Conservation (phyloP, 1,140 invertebrate genomes). For the Drosophila azteca region DNA sequence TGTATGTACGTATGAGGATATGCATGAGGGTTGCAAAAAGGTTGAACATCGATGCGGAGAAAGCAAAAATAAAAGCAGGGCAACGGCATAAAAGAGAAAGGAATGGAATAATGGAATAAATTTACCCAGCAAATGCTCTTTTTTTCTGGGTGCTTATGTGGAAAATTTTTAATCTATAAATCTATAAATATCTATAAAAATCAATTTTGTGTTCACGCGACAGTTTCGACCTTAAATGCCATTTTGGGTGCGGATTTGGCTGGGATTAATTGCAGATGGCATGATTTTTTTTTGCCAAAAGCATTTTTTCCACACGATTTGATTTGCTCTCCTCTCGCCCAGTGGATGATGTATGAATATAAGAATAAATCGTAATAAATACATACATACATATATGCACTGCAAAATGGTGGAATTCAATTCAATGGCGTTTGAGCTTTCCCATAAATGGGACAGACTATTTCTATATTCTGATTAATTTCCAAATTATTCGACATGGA, state of each 20-base stretch:
- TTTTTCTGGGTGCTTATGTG: conserved; percentile 72
- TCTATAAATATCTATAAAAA: conserved; percentile 83
- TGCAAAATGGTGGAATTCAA: conserved; percentile 12
- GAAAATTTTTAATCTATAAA: conserved; percentile 81
- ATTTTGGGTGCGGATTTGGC: conserved; percentile 45
- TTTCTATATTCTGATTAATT: too few relatives aligned
- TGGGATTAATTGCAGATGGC: conserved; percentile 79
- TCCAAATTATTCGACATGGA: too few relatives aligned
- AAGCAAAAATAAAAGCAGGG: conserved; percentile 33
- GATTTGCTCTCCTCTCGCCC: conserved; percentile 39
- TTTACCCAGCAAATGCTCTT: conserved; percentile 66
- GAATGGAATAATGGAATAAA: conserved; percentile 64
- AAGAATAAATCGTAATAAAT: not conserved
- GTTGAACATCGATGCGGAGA: conserved; percentile 23
- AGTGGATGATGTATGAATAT: conserved; percentile 26
- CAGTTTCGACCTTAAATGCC: conserved; percentile 64
- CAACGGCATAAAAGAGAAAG: conserved; percentile 17
- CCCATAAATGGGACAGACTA: too few relatives aligned
- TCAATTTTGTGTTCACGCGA: conserved; percentile 80
- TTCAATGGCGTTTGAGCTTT: not conserved
- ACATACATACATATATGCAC: not conserved
- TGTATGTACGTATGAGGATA: too few relatives aligned
- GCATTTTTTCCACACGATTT: conserved; percentile 71
- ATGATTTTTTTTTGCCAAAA: conserved; percentile 67
- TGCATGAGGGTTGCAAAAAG: conserved; percentile 66